Percentiles rank a stretch among this genome's conserved stretches.
These are phyloP conservation scores for Serrognathus titanus DNA, from an alignment of 2,888 invertebrate genomes.

Conservation along the genomic window DNA sequence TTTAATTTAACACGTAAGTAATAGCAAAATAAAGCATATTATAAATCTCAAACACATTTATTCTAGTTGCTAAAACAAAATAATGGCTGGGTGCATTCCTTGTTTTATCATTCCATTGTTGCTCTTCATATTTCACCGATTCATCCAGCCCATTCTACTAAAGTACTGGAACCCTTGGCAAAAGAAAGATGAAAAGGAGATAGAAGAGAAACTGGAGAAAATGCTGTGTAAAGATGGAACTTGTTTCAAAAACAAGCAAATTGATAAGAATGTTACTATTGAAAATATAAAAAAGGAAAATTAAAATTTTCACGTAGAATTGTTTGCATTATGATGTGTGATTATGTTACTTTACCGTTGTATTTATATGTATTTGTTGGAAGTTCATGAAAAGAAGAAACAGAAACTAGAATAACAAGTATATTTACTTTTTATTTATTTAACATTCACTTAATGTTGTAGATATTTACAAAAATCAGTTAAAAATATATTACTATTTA, in stretches of 20 bases:
- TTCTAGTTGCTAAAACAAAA: conserved; percentile 2
- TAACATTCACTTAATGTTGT: too few relatives aligned
- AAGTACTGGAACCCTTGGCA: conserved; percentile 82
- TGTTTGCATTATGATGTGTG: too few relatives aligned
- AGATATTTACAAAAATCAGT: too few relatives aligned
- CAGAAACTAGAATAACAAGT: too few relatives aligned
- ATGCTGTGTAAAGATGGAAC: conserved; percentile 17
- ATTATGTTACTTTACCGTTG: too few relatives aligned
- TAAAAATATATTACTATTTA: too few relatives aligned
- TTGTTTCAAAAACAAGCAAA: conserved; percentile 8
- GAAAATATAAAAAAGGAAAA: too few relatives aligned
- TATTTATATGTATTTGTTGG: too few relatives aligned
- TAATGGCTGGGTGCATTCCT: conserved; percentile 64
- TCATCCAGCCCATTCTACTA: conserved; percentile 76
- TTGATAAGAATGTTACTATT: neutral
- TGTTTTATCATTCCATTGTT: conserved; percentile 82
- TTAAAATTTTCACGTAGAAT: too few relatives aligned
- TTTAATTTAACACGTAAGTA: neutral
- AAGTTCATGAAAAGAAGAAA: too few relatives aligned
- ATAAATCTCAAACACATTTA: neutral
- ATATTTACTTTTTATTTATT: too few relatives aligned
- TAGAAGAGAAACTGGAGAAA: conserved; percentile 16
- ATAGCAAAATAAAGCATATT: neutral
- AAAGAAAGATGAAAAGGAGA: conserved; percentile 49
- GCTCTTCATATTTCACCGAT: conserved; percentile 79